Conservation (phyloP, 2,797 vertebrate species). For the Hippocampus kuda region DNA sequence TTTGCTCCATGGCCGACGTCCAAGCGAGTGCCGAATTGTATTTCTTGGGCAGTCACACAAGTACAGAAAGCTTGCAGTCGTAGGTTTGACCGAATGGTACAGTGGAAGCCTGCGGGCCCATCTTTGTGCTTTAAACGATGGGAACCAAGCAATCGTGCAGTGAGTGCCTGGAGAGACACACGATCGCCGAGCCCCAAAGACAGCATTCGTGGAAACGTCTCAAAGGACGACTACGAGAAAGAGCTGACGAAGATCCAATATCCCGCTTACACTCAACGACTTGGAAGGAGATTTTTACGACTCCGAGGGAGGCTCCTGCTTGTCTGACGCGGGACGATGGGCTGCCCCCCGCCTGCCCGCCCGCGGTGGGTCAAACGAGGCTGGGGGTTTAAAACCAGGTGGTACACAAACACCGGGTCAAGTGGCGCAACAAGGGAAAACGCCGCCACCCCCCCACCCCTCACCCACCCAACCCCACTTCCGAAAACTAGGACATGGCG, state of each 20-base stretch:
- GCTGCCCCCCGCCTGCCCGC: background rate
- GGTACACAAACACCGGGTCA: constrained; percentile 40
- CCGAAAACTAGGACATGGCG: constrained; percentile 38
- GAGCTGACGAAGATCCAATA: background rate
- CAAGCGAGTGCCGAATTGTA: background rate
- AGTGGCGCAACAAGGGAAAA: constrained; percentile 26
- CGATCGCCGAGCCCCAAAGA: background rate
- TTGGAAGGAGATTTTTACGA: background rate
- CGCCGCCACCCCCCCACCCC: background rate
- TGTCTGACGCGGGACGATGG: background rate
- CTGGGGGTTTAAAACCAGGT: constrained; percentile 30
- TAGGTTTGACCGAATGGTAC: background rate
- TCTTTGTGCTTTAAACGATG: background rate
- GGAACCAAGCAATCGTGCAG: background rate
- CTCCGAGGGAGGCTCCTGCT: background rate
- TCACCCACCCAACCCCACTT: constrained; percentile 4
- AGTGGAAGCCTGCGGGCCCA: background rate
- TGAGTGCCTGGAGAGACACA: background rate
- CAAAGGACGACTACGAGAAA: background rate
- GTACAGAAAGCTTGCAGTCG: background rate
- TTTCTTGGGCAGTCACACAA: background rate
- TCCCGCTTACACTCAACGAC: background rate
- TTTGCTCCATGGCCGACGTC: background rate
- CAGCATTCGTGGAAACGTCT: background rate
- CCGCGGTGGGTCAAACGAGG: background rate